Base-by-base conservation (phyloP, 2,113 vertebrate genomes). In the Ardeotis arabs region DNA sequence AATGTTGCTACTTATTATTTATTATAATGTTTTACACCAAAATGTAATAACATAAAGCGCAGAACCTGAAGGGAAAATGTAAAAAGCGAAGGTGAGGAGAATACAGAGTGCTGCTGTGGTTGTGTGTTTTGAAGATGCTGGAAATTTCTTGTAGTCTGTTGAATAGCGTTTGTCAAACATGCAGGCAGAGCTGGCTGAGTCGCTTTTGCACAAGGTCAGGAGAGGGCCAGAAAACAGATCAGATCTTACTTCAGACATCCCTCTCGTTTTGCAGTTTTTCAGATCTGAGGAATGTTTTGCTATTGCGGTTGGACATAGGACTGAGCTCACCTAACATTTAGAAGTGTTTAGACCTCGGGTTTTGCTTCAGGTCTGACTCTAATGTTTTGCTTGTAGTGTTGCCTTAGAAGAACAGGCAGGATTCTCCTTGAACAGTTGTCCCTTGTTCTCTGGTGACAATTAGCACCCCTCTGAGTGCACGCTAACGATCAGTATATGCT, bases 11-110 rank as follows among this genome's bases (percentile, higher is more conserved):
- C 69, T 84, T 91, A 60, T 56, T 91, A 95, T 94, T 94, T 88
- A 90, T 90, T 92, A 68, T 50, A 83, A 83, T 89, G 69, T 67
- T 93, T 92, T 84, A 92, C 35, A 53, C 56, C 14, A 84, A 67
- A 88, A 75, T 86, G 81, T 89, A 92, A 87, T 92, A 90, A 84
- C 64, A 88, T 74, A 90, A 70, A 88, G n/a, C 45, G 79, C 41
- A 74, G 79, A 80, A 94, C 67, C 85, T 84, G 87, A 77, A 93
- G 75, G 59, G 52, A 90, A 94, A 91, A 58, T 63, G 28, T 66
- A 69, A 69, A 94, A 96, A 74, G 59, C 0, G 0, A 76, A 92
- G 78, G 45, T 91, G 90, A 90, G 35, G 27, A 35, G 92, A 93
- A 77, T 88, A 84, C 33, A 78, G 49, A 92, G 44, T 75, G 68